A percentile compares a stretch with the other conserved stretches of the same genome.
Conservation (phyloP, 2,113 vertebrate species). For the Trichechus manatus region DNA sequence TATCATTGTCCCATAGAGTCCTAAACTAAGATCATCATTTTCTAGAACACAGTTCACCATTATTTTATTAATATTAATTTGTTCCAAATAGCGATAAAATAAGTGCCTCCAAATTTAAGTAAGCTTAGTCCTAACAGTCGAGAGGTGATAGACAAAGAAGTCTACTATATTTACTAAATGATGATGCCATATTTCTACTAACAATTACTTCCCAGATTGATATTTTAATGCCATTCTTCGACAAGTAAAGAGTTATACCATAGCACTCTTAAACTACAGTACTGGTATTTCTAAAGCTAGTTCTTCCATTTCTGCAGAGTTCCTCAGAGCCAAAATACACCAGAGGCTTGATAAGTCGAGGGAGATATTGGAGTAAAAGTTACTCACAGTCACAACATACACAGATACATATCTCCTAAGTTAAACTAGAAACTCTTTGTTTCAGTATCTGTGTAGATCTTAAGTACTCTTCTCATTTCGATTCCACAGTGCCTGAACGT, state of each 20-base stretch:
- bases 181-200: not conserved
- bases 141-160: not conserved
- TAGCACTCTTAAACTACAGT: not conserved
- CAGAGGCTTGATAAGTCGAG: not conserved
- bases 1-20: constrained; percentile 11
- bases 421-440: not conserved
- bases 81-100: not conserved
- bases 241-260: not conserved
- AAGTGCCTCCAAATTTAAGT: not conserved
- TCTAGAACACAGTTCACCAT: not conserved
- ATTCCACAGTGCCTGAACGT: not conserved
- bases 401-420: not conserved
- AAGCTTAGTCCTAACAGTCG: constrained; percentile 8
- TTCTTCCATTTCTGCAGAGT: not conserved
- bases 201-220: not conserved
- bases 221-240: constrained; percentile 1
- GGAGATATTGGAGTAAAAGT: not conserved
- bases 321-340: not conserved
- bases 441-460: not conserved
- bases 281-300: not conserved
- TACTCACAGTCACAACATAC: not conserved
- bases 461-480: not conserved
- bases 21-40: not conserved
- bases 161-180: not conserved
- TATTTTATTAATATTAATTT: constrained; percentile 69